phyloP scores from a whole-genome alignment of 2,888 invertebrate species.

The Yponomeuta evonymella region DNA sequence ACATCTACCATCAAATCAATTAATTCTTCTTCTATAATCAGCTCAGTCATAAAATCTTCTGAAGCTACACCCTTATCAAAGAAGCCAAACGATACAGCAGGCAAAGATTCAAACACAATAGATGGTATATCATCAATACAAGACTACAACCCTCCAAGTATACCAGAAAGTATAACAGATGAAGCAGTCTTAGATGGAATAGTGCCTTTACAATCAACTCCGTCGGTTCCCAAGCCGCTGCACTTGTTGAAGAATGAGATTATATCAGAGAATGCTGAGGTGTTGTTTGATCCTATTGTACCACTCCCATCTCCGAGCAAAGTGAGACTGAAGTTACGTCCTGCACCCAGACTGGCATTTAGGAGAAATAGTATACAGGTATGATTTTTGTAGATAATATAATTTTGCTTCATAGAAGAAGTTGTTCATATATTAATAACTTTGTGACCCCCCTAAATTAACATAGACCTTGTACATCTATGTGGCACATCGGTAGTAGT shows the following conservation, averaged over 20 bases:
- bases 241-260: constrained; percentile 60
- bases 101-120: neutral
- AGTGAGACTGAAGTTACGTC: constrained; percentile 80
- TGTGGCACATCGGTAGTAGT: too few species aligned
- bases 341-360: constrained; percentile 78
- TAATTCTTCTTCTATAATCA: neutral
- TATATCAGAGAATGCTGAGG: constrained; percentile 65
- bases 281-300: constrained; percentile 66
- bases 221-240: constrained; percentile 44
- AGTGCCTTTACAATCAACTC: constrained; percentile 47
- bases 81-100: neutral
- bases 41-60: neutral
- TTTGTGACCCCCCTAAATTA: too few species aligned
- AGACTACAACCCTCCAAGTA: constrained; percentile 48
- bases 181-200: constrained; percentile 61
- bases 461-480: too few species aligned
- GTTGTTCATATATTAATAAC: too few species aligned
- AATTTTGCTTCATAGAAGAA: neutral
- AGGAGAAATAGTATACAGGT: constrained; percentile 81
- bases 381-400: constrained; percentile 22
- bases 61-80: neutral
- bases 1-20: neutral
- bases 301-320: constrained; percentile 77
- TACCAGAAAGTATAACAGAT: constrained; percentile 47
- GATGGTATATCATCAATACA: constrained; percentile 20